phyloP scores from a whole-genome alignment of 30 jellyfish, hydroid and myxozoan species.

The Aurelia sp. region DNA sequence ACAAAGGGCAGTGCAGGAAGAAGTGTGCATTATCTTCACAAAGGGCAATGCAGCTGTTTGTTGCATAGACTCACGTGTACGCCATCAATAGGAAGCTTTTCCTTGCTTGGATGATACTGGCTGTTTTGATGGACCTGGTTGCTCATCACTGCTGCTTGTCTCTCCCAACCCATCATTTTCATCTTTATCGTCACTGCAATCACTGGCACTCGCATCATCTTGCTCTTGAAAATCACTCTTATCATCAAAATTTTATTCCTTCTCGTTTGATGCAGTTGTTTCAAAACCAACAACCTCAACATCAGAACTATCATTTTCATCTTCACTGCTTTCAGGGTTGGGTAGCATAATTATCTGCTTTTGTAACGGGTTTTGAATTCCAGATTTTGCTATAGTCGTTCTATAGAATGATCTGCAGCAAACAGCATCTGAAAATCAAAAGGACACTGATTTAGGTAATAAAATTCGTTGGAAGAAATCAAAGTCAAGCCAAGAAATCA shows the following conservation, averaged over 20 bases:
- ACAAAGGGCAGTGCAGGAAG: too few species aligned
- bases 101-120: too few species aligned
- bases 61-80: too few species aligned
- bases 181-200: constrained; percentile 1
- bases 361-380: background rate
- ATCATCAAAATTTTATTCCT: background rate
- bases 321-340: background rate
- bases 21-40: too few species aligned
- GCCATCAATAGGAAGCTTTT: too few species aligned
- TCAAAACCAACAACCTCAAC: background rate
- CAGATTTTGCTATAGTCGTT: background rate
- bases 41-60: too few species aligned
- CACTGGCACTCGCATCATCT: background rate
- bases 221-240: background rate
- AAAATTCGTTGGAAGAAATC: too few species aligned
- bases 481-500: too few species aligned
- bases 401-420: background rate
- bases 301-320: background rate
- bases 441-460: background rate
- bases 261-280: constrained; percentile 1
- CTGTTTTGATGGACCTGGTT: too few species aligned
- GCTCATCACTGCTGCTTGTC: too few species aligned
- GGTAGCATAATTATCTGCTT: background rate
- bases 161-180: background rate
- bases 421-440: background rate